Percentiles rank a stretch among this genome's conserved stretches.
These are phyloP conservation scores for Onychomys leucogaster DNA, from an alignment of 2,797 vertebrate genomes.

Conservation along the genomic window DNA sequence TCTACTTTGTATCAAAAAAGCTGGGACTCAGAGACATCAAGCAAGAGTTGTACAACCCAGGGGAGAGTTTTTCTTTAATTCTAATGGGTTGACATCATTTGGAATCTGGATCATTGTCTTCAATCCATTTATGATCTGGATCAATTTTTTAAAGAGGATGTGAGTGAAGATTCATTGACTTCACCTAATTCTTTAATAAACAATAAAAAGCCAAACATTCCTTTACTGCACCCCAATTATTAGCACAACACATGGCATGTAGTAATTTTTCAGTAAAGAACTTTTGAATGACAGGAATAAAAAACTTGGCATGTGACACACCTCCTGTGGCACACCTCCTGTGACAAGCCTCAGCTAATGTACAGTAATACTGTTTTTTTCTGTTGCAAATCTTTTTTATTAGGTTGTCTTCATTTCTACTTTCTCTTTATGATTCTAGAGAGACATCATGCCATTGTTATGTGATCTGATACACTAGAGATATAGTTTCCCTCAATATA, in stretches of 20 bases:
- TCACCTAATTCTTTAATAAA: conserved; percentile 26
- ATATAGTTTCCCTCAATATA: neutral
- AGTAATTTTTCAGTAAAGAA: neutral
- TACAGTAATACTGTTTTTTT: neutral
- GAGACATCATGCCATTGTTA: neutral
- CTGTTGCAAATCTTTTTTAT: neutral
- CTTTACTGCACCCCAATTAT: neutral
- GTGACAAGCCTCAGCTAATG: neutral
- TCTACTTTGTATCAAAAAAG: conserved; percentile 17
- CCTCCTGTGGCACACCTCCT: neutral
- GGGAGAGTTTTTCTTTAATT: neutral
- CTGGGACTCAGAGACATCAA: neutral
- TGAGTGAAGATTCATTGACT: neutral
- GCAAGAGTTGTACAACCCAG: neutral
- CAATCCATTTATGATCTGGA: neutral
- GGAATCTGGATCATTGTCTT: conserved; percentile 36
- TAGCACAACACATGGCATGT: neutral
- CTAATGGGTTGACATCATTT: conserved; percentile 44
- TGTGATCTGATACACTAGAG: neutral
- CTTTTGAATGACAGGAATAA: neutral
- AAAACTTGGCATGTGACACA: neutral
- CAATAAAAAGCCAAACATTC: neutral
- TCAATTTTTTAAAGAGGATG: conserved; percentile 42
- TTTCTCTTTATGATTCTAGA: neutral
- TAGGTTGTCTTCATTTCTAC: neutral